A percentile compares a stretch with the other conserved stretches of the same genome.
These are phyloP conservation scores for Cyrtonyx montezumae DNA, from an alignment of 2,113 vertebrate genomes.

Conservation along the genomic window DNA sequence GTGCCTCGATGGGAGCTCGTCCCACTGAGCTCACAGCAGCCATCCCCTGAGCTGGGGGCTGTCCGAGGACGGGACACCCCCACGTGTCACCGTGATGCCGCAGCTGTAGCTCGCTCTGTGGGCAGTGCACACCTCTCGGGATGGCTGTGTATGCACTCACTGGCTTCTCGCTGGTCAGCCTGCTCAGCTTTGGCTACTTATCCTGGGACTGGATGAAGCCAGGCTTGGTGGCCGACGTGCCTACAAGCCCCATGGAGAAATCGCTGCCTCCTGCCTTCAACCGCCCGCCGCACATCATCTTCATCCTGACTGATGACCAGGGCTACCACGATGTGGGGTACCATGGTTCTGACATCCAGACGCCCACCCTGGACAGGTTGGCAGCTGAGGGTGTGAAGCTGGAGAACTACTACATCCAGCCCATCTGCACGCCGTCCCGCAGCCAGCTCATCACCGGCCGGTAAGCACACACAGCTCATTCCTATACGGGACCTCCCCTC, in stretches of 20 bases:
- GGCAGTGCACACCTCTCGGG: background rate
- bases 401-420: conserved; percentile 98
- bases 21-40: background rate
- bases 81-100: background rate
- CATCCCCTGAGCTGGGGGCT: background rate
- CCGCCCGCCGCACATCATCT: conserved; percentile 91
- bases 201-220: conserved; percentile 94
- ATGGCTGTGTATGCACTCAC: conserved; percentile 90
- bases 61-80: background rate
- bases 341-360: conserved; percentile 92
- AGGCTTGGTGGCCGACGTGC: conserved; percentile 83
- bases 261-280: conserved; percentile 37
- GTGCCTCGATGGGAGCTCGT: conserved; percentile 33
- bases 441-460: conserved; percentile 97
- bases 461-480: conserved; percentile 73
- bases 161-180: conserved; percentile 91
- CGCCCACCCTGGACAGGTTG: conserved; percentile 91
- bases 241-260: conserved; percentile 58
- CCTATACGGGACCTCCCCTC: background rate
- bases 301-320: conserved; percentile 97
- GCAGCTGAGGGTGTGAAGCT: conserved; percentile 93
- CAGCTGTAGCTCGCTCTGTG: background rate
- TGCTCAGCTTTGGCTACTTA: conserved; percentile 94
- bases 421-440: conserved; percentile 95
- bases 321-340: conserved; percentile 97